Base-by-base conservation (phyloP, 2,113 vertebrate species). In the Oriolus oriolus region DNA sequence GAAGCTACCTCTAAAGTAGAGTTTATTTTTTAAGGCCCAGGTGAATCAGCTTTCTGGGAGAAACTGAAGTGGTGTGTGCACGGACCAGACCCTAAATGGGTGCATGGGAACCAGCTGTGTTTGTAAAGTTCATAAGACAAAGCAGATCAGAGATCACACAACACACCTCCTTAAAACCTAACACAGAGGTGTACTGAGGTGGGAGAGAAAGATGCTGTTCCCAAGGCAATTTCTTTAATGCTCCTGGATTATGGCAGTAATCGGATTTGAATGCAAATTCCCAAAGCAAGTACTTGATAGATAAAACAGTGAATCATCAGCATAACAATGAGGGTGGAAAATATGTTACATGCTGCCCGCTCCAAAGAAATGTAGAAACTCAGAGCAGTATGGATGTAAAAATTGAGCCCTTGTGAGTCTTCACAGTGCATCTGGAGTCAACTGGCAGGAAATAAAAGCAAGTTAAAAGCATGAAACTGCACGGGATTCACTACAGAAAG, bases 191-290 rank as follows among this genome's bases (percentile, higher is more conserved):
- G 17, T 47, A 20, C 42, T 41, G 28, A 77, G n/a, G 27, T 28
- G 53, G 10, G 10, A 73, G 33, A 75, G 26, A 75, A 65, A 84
- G 33, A 27, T 50, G 30, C 4, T 8, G 0, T n/a, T 84, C 33
- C 39, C 30, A 33, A 54, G 37, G 27, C 8, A 82, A 57, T 81
- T 84, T 11, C 26, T 79, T 66, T 68, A 39, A 71, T 4, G 4
- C 8, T 84, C n/a, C 53, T 41, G 47, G 31, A 87, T 71, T 76
- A 64, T 76, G 41, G 22, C 79, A 84, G 47, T 77, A 82, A 76
- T 56, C 47, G 28, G 61, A 84, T 95, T 95, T 96, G 71, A 94
- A 96, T 93, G 50, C 77, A 80, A 87, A 84, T 86, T 94, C 56
- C 42, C 66, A 47, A 63, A 76, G 9, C 5, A 18, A 50, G 54